Evolutionary conservation across 2,888 invertebrate genomes (phyloP).

Genomic region (Arrhopalites spinosus): DNA sequence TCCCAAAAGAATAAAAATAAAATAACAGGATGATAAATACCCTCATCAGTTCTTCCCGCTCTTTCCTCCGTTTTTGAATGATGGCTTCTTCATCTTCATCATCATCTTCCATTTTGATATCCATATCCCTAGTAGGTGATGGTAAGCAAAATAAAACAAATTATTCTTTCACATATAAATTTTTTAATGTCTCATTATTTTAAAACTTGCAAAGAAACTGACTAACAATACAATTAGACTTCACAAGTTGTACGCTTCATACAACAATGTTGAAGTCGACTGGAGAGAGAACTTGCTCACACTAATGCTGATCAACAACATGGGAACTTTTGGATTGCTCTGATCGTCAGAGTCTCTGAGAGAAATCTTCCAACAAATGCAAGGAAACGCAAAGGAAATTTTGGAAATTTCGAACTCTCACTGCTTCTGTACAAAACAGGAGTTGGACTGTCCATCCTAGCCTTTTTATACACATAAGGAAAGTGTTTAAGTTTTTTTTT

Average conservation of each 20-base stretch:
- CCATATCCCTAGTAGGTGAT: slow-evolving; percentile 49
- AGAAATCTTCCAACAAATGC: slow-evolving; percentile 6
- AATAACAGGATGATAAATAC: slow-evolving; percentile 60
- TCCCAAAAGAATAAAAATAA: not conserved
- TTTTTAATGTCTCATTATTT: not conserved
- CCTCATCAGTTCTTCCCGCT: slow-evolving; percentile 84
- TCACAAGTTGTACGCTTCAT: slow-evolving; percentile 38
- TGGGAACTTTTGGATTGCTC: slow-evolving; percentile 30
- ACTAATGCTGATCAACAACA: slow-evolving; percentile 5
- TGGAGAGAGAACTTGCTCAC: slow-evolving; percentile 15
- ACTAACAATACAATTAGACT: slow-evolving; percentile 6
- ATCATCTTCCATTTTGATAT: slow-evolving; percentile 79
- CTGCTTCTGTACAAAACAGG: not conserved
- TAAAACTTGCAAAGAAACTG: slow-evolving; percentile 1
- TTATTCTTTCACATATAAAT: slow-evolving; percentile 21
- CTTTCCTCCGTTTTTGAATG: slow-evolving; percentile 84
- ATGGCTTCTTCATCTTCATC: slow-evolving; percentile 89
- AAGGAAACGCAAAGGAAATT: slow-evolving; percentile 25
- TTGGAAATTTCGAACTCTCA: not conserved
- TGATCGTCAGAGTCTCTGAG: not conserved
- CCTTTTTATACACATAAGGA: not conserved
- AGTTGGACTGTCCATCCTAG: slow-evolving; percentile 4
- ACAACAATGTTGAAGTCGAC: slow-evolving; percentile 39
- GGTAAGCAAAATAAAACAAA: slow-evolving; percentile 8
- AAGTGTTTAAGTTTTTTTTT: not conserved